These are phyloP conservation scores for Epicauta chinensis DNA, from an alignment of 1,140 invertebrate genomes.

Conservation along the genomic window DNA sequence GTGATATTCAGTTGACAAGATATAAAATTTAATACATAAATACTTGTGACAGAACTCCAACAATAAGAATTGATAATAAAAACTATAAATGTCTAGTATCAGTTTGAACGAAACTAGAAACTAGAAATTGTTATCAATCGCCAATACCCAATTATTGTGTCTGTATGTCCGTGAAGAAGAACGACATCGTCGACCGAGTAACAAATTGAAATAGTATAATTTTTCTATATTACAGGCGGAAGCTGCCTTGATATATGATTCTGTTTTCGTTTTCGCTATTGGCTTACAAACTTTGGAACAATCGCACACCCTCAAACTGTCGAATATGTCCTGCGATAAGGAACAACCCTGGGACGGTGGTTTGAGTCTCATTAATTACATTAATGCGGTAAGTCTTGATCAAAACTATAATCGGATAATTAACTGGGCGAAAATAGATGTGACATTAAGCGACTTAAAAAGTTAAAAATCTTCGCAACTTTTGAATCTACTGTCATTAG, in stretches of 20 bases:
- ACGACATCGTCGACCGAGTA: not conserved
- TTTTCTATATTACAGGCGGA: constrained; percentile 56
- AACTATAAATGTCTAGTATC: no score
- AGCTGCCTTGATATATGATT: constrained; percentile 73
- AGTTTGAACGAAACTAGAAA: no score
- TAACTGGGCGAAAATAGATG: no score
- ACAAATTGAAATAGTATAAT: not conserved
- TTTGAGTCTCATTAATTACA: constrained; percentile 75
- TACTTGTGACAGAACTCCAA: not conserved
- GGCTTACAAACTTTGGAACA: constrained; percentile 62
- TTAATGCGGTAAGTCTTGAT: constrained; percentile 57
- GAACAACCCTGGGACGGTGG: constrained; percentile 72
- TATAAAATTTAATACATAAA: not conserved
- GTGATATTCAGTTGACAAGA: not conserved
- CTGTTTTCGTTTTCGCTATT: constrained; percentile 67
- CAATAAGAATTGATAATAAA: no score
- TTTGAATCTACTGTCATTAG: no score
- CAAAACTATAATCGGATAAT: no score
- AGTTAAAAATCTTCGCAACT: no score
- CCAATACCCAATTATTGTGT: no score
- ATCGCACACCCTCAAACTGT: constrained; percentile 54
- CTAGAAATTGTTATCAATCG: no score
- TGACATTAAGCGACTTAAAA: no score
- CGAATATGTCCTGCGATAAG: constrained; percentile 65
- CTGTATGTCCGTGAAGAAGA: not conserved